These are phyloP conservation scores for Champsocephalus gunnari DNA, from an alignment of 2,797 vertebrate species.

Conservation along the genomic window DNA sequence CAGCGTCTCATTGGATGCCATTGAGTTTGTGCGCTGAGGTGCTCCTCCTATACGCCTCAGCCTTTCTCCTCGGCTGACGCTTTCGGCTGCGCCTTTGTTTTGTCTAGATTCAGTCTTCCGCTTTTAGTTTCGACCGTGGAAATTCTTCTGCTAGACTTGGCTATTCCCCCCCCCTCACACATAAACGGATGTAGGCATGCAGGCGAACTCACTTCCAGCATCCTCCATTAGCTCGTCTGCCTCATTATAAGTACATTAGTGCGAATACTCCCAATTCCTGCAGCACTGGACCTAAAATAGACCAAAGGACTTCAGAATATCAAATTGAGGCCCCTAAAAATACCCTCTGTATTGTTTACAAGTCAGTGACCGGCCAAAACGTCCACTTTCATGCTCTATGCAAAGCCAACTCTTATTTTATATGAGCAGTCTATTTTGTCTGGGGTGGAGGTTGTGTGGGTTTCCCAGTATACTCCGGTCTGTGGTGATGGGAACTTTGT, in stretches of 20 bases:
- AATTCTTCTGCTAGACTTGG: conserved; percentile 55
- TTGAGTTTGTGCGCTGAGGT: conserved; percentile 58
- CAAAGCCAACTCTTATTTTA: conserved; percentile 55
- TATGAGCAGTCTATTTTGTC: conserved; percentile 51
- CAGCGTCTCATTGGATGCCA: conserved; percentile 6
- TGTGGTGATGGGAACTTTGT: conserved; percentile 52
- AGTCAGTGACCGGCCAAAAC: conserved; percentile 69
- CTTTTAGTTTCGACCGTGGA: conserved; percentile 51
- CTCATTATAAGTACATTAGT: conserved; percentile 34
- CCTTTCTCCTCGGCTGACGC: conserved; percentile 39
- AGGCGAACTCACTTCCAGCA: conserved; percentile 37
- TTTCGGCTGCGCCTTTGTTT: conserved; percentile 67
- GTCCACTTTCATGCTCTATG: conserved; percentile 61
- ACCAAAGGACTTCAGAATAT: conserved; percentile 58
- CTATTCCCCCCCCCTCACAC: not conserved
- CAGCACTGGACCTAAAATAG: conserved; percentile 56
- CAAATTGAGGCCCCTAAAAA: conserved; percentile 73
- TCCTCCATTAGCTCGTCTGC: conserved; percentile 29
- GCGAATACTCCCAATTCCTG: conserved; percentile 56
- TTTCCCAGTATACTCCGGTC: conserved; percentile 63
- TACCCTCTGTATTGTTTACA: conserved; percentile 72
- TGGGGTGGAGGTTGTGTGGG: conserved; percentile 61
- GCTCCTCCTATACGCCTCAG: conserved; percentile 17
- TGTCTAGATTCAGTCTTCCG: conserved; percentile 63
- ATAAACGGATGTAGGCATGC: conserved; percentile 9